Base-by-base conservation (phyloP, 2,888 invertebrate genomes). In the Pammene aurita region DNA sequence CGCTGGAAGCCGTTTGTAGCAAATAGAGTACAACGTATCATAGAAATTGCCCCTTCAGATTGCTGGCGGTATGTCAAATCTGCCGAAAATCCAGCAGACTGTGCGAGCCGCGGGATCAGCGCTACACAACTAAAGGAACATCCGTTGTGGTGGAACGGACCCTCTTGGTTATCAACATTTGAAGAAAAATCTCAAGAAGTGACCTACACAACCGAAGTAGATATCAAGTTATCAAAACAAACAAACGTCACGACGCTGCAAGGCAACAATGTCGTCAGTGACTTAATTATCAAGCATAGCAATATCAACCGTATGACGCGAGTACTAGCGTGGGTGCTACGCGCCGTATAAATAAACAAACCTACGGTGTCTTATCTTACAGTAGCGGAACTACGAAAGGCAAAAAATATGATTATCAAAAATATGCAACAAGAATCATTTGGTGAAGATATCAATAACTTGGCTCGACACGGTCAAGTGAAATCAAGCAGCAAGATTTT, bases 11-110 rank as follows among this genome's bases (percentile, higher is more conserved):
- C 69, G 6, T 44, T 44, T 13, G 44, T 44, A 13, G 11, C 44
- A 65, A 74, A 74, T 56, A 56, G 74, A 57, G 72, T 74, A 0
- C 18, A 26, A 9, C 10, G 71, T 67, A 74, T 75, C 13, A 73
- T 54, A 13, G 52, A 69, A 11, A 54, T 67, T 0, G 72, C 75
- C 38, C 71, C 72, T 14, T 11, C 69, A 0, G 16, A 57, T 6
- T 26, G 66, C n/a, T 77, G 78, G 77, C 54, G 56, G 4, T 74
- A 75, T 18, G 74, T 77, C 1, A 71, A 66, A 48, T 72, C 75
- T 0, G 66, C 50, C 5, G 72, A 76, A 56, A 76, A 76, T 34
- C 73, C 76, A 0, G 73, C 75, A 0, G 73, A 73, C 58, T 71
- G 73, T 14, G 75, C 75, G 0, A 76, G 72, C 38, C 67, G 76